Percentiles rank a stretch among this genome's conserved stretches.
Conservation (phyloP, 2,113 vertebrate genomes). For the Urocynchramus pylzowi region DNA sequence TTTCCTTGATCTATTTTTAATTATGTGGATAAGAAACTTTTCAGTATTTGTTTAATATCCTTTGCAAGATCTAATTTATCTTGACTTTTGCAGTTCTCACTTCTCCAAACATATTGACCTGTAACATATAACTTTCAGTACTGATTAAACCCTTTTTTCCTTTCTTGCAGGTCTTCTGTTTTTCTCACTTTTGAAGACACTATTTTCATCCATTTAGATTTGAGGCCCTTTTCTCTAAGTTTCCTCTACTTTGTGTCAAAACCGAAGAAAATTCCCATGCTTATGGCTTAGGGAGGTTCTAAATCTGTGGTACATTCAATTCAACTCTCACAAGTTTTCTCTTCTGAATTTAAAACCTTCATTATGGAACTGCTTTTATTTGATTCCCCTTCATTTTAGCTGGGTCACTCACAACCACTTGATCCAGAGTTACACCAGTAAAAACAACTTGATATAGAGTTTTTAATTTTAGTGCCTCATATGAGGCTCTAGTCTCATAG, state of each 20-base stretch:
- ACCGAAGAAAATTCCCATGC: background rate
- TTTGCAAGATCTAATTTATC: constrained; percentile 40
- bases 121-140: background rate
- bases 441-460: background rate
- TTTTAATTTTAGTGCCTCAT: background rate
- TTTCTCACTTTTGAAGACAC: background rate
- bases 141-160: background rate
- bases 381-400: background rate
- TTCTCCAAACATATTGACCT: constrained; percentile 30
- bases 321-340: background rate
- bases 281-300: background rate
- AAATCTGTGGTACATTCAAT: background rate
- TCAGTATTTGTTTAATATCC: constrained; percentile 44
- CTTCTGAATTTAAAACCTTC: background rate
- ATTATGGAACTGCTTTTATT: background rate
- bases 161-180: background rate
- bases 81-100: constrained; percentile 15
- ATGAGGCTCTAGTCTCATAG: background rate
- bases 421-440: background rate
- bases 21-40: constrained; percentile 26
- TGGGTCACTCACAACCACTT: background rate
- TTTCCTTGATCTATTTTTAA: constrained; percentile 52
- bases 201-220: background rate
- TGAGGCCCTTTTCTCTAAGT: background rate
- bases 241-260: background rate